Evolutionary conservation across 2,113 vertebrate genomes (phyloP).

Genomic region (Podiceps cristatus): DNA sequence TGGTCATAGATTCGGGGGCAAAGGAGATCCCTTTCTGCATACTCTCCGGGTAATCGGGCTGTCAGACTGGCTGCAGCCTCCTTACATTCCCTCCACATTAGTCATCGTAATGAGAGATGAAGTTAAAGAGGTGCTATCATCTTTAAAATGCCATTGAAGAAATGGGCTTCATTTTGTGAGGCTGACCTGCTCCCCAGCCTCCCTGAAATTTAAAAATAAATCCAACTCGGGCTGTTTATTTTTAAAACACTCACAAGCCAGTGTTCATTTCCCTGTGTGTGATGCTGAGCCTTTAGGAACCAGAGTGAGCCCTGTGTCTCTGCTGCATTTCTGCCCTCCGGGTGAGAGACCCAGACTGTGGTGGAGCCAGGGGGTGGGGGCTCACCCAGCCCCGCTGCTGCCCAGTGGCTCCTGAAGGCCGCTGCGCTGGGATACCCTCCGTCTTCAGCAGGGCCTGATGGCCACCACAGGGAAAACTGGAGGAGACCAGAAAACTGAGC

Average conservation of each 20-base stretch:
- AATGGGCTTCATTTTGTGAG: not conserved
- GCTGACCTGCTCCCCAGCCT: not conserved
- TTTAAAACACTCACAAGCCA: not conserved
- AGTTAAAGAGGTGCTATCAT: constrained; percentile 13
- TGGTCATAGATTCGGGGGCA: rapidly evolving
- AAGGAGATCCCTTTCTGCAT: not conserved
- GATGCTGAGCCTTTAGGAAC: not conserved
- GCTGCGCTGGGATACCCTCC: not conserved
- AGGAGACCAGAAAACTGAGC: not conserved
- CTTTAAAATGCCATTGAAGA: constrained; percentile 38
- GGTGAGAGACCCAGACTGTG: rapidly evolving
- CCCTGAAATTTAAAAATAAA: constrained; percentile 44
- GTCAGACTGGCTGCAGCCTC: not conserved
- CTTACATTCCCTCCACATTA: not conserved
- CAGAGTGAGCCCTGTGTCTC: not conserved
- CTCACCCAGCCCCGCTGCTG: not conserved
- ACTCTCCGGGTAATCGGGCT: not conserved
- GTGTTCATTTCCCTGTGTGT: not conserved
- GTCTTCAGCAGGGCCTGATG: not conserved
- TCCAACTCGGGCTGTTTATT: constrained; percentile 4
- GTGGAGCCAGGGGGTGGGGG: rapidly evolving
- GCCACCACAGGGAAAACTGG: not conserved
- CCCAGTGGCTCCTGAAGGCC: not conserved
- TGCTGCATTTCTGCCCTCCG: not conserved
- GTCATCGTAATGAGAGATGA: not conserved